Evolutionary conservation across 2,888 invertebrate species (phyloP), one percentile per base, ranked within the genome.

Genomic region (Siphlonurus alternatus): DNA sequence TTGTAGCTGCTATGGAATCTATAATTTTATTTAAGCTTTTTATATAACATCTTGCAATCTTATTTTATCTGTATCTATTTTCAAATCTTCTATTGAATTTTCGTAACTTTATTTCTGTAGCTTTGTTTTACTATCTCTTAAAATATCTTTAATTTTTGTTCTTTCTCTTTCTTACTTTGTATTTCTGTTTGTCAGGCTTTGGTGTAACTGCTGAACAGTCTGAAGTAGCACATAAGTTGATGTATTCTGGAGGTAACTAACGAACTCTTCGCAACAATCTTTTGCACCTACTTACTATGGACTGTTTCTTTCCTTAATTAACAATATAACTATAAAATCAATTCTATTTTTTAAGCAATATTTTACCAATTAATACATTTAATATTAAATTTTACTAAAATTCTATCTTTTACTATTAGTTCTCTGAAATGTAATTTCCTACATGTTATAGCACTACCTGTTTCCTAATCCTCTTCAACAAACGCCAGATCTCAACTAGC

Each of bases 161-260:
- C 23, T 56, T 25, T 38, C 38, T 10, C 5, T 15, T 38, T 38
- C n/a, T 38, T 5, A 38, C 15, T 38, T 38, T 15, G 5, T 65
- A 56, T 60, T 59, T 60, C 25, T 23, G 25, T 61, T 20, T 63
- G 20, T 59, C 53, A 87, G 87, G 87, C 75, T 83, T 83, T 76
- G 85, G 86, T 70, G 84, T 85, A 71, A 88, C 89, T 69, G 85
- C 86, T 70, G 91, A 92, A 75, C 90, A 92, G 75, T 85, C 86
- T 62, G 84, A 86, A 77, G 80, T 92, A 76, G 91, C 89, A 70
- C 88, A 91, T 79, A 89, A 89, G 80, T 84, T 91, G 79, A 81
- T 93, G 73, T 87, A 91, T 81, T 92, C 92, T 70, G 91, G 91
- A 77, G 81, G 80, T 80, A 77, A 73, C 60, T 7, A 51, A 10